Evolutionary conservation across 64 coral and sea anemone species (phyloP), one percentile per base, ranked within the genome.

Genomic region (Pocillopora damicornis): DNA sequence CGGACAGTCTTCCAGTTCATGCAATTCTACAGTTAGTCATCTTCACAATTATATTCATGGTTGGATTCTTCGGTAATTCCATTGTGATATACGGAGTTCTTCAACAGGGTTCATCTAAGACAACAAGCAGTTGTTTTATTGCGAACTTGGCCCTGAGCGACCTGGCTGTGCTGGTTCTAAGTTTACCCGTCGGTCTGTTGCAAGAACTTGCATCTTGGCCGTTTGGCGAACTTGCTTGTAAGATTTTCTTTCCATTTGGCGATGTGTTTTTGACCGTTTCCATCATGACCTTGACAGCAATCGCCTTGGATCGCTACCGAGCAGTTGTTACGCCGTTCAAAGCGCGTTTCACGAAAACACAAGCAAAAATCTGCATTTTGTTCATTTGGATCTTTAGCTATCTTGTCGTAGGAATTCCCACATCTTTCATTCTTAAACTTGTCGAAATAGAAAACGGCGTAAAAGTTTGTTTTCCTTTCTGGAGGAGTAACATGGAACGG

Each of bases 161-260:
- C 37, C 75, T 96, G 35, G 94, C 94, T 59, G 94, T 96, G 0
- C 18, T 96, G 0, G 94, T 96, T 14, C 88, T 96, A 18, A 96
- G 94, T 23, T 79, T 96, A 7, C 94, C 94, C 0, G 88, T 96
- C 22, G 88, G 88, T 9, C 37, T 96, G 0, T 57, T 96, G 15
- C 94, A 96, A 73, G 94, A 96, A 61, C 84, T 96, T 12, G 94
- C 94, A 2, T 96, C 94, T n/a, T 96, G 94, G 94, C 94, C 94
- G 12, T 96, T 96, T 14, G 94, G 94, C 14, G 94, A 96, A 51
- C 15, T 93, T 20, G 94, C 94, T 0, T 96, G 94, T 35, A 96
- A 96, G 61, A 89, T 96, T 18, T 93, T 96, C 23, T 96, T 82
- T 61, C 94, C 94, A 5, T 69, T 92, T 1, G 91, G 91, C 9